phyloP scores from a whole-genome alignment of 2,113 vertebrate genomes.

The Piaya cayana region DNA sequence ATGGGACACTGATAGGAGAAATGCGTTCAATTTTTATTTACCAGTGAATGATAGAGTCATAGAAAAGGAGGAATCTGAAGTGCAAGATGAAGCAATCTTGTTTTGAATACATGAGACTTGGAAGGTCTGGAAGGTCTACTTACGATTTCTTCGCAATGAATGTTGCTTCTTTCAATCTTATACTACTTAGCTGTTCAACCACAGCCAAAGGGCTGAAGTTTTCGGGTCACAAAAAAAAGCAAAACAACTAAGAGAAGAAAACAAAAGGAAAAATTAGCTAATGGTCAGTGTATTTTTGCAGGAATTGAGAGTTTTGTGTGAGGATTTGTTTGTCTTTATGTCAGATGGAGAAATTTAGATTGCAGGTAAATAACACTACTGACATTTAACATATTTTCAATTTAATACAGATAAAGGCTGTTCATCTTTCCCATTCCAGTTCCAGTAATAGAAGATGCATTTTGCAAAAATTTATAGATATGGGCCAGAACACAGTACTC shows the following conservation, averaged over 20 bases:
- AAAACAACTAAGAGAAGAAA: not conserved
- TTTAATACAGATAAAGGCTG: not conserved
- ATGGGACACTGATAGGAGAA: not conserved
- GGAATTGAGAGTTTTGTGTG: not conserved
- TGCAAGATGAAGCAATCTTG: not conserved
- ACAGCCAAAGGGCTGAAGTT: not conserved
- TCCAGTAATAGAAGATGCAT: not conserved
- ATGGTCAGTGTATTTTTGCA: not conserved
- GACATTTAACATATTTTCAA: not conserved
- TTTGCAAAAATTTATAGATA: not conserved
- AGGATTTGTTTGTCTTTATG: not conserved
- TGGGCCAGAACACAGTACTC: not conserved
- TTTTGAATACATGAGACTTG: not conserved
- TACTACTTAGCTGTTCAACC: not conserved
- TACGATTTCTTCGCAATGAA: not conserved
- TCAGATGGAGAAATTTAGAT: not conserved
- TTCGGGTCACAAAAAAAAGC: not conserved
- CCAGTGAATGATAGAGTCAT: not conserved
- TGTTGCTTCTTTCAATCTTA: not conserved
- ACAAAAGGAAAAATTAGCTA: not conserved
- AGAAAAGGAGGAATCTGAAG: not conserved
- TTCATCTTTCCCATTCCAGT: not conserved
- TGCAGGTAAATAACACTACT: not conserved
- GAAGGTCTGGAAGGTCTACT: not conserved
- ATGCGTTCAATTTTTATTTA: not conserved